Evolutionary conservation across 2,797 vertebrate genomes (phyloP).

Genomic region (Protosalanx chinensis): DNA sequence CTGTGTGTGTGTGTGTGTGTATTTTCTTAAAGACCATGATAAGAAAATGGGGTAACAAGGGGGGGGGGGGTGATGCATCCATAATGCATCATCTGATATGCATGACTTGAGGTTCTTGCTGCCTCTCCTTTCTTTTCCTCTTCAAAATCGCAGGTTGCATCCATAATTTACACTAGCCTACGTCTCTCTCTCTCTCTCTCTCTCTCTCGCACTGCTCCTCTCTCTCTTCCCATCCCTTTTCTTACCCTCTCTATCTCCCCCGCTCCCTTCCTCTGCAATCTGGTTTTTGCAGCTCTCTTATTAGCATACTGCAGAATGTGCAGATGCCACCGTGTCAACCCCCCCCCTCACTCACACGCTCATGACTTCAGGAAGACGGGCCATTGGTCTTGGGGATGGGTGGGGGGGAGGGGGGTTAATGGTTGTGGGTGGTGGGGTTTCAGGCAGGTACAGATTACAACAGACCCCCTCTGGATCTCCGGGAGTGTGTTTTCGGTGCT

Average conservation of each 20-base stretch:
- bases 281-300: slow-evolving; percentile 70
- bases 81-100: slow-evolving; percentile 75
- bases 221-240: background rate
- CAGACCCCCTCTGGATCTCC: slow-evolving; percentile 26
- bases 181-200: background rate
- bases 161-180: slow-evolving; percentile 72
- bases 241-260: slow-evolving; percentile 8
- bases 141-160: slow-evolving; percentile 77
- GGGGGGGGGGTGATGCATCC: background rate
- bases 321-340: slow-evolving; percentile 70
- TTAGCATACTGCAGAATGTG: slow-evolving; percentile 79
- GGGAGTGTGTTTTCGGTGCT: slow-evolving; percentile 21
- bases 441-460: slow-evolving; percentile 22
- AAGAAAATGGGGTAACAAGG: slow-evolving; percentile 71
- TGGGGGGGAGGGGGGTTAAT: background rate
- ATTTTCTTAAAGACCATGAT: slow-evolving; percentile 72
- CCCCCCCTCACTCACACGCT: slow-evolving; percentile 41
- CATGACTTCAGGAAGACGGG: no score
- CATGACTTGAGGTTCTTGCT: slow-evolving; percentile 76
- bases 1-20: slow-evolving; percentile 58
- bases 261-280: slow-evolving; percentile 69
- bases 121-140: slow-evolving; percentile 66
- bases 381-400: background rate
- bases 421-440: background rate
- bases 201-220: background rate